Conservation (phyloP, 2,113 vertebrate genomes). For the Microcebus ravelobensis region DNA sequence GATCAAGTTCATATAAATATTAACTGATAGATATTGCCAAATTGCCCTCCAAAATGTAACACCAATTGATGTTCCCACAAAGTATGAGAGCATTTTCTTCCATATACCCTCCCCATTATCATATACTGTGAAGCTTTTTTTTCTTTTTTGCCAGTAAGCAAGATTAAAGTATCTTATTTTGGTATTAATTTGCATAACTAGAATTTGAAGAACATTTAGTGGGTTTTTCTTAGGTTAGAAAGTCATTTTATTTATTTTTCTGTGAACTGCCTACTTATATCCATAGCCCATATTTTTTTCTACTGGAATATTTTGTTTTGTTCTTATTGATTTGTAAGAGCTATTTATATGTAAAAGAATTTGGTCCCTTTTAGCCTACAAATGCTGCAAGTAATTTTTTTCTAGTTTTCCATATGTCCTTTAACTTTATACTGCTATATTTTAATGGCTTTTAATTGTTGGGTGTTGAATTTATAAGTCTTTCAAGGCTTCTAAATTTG, state of each 20-base stretch:
- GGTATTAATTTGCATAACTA: not conserved
- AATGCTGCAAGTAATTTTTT: not conserved
- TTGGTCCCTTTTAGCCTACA: not conserved
- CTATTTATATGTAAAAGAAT: not conserved
- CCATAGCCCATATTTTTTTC: not conserved
- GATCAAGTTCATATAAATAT: not conserved
- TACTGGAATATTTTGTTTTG: not conserved
- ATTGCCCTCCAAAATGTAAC: not conserved
- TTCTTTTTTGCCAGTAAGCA: not conserved
- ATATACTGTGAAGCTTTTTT: not conserved
- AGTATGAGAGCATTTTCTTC: not conserved
- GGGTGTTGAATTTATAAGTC: not conserved
- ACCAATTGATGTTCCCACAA: not conserved
- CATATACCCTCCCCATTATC: not conserved
- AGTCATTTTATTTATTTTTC: not conserved
- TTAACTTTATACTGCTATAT: not conserved
- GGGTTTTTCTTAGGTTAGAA: constrained; percentile 17
- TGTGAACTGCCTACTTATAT: not conserved
- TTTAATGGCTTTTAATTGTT: not conserved
- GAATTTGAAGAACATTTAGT: not conserved
- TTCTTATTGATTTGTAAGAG: not conserved
- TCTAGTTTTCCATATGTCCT: not conserved
- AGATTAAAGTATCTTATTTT: not conserved
- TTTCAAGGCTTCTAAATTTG: not conserved
- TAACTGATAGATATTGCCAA: not conserved